Percentiles rank a stretch among this genome's conserved stretches.
These are phyloP conservation scores for Pogonocichla stellata DNA, from an alignment of 2,113 vertebrate genomes.

Conservation along the genomic window DNA sequence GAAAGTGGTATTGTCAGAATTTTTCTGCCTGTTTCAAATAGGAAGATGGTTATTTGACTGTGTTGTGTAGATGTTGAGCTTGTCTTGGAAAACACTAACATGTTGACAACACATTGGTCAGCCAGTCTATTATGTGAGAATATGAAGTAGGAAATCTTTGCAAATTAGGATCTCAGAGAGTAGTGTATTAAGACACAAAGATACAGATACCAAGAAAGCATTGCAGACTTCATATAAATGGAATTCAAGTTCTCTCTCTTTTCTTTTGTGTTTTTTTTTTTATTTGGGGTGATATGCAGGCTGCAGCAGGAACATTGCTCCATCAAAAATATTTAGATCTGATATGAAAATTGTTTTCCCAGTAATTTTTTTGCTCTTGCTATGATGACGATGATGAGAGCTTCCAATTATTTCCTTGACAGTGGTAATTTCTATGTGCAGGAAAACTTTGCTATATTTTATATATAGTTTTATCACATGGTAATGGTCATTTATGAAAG, in stretches of 20 bases:
- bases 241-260: not conserved
- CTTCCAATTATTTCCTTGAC: not conserved
- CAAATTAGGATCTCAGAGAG: not conserved
- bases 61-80: conserved; percentile 3
- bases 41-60: conserved; percentile 19
- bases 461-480: not conserved
- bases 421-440: not conserved
- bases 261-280: not conserved
- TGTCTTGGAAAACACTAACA: not conserved
- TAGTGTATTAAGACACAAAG: not conserved
- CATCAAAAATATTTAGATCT: not conserved
- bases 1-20: conserved; percentile 56
- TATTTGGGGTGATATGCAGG: too few species aligned
- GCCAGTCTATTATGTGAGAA: not conserved
- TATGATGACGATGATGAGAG: not conserved
- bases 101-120: accelerated
- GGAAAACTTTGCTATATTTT: not conserved
- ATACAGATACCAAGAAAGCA: not conserved
- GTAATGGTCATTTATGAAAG: not conserved
- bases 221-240: not conserved
- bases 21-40: conserved; percentile 53
- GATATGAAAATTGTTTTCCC: not conserved
- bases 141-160: not conserved
- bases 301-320: not conserved
- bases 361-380: not conserved